A percentile compares a stretch with the other conserved stretches of the same genome.
Conservation (phyloP, 92 coral and sea anemone species). For the Micromussa lordhowensis region DNA sequence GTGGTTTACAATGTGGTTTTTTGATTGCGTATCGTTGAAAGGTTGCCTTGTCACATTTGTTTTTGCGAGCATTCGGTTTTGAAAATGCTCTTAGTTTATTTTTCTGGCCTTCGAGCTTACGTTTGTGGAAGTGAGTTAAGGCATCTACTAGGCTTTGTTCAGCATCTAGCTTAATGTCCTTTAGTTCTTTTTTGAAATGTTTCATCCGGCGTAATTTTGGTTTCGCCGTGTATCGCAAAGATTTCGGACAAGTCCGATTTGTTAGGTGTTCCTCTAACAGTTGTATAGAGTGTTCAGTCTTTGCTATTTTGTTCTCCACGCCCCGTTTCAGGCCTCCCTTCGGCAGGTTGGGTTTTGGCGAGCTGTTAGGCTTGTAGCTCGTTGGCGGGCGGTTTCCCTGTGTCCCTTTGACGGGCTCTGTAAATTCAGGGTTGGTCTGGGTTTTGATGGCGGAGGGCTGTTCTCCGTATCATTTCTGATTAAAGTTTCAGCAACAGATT, state of each 20-base stretch:
- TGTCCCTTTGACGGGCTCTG: too few species aligned
- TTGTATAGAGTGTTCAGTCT: background rate
- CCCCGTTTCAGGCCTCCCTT: too few species aligned
- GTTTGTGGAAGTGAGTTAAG: background rate
- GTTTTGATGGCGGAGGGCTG: too few species aligned
- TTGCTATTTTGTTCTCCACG: background rate
- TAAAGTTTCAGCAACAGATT: too few species aligned
- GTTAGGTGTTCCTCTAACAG: background rate
- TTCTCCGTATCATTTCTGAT: too few species aligned
- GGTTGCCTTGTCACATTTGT: background rate
- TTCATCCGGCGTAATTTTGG: background rate
- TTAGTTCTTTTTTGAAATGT: too few species aligned
- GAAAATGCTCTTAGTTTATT: background rate
- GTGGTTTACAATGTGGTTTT: background rate
- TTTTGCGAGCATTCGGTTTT: background rate
- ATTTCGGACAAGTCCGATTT: background rate
- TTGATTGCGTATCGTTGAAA: background rate
- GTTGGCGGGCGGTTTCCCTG: too few species aligned
- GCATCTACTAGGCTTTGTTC: conserved; percentile 2
- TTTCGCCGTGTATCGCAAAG: background rate
- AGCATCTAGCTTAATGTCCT: background rate
- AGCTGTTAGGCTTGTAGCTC: too few species aligned
- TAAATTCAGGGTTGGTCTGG: too few species aligned
- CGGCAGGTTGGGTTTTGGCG: too few species aligned
- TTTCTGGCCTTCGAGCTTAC: background rate